A percentile compares a stretch with the other conserved stretches of the same genome.
These are phyloP conservation scores for Phycodurus eques DNA, from an alignment of 2,113 vertebrate genomes.

Conservation along the genomic window DNA sequence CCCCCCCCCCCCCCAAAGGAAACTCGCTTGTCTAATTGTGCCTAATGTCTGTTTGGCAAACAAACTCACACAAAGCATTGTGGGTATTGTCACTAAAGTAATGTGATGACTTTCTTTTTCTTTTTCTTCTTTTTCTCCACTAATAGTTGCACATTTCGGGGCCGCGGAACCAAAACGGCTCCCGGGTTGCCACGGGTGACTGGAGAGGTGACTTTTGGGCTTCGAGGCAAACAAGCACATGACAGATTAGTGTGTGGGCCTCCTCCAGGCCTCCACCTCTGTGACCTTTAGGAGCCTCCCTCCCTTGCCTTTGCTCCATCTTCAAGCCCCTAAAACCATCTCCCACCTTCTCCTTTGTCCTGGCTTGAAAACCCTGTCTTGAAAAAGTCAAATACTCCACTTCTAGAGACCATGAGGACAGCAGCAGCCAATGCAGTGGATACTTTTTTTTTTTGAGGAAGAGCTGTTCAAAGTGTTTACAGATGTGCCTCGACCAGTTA, in stretches of 20 bases:
- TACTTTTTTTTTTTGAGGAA: conserved; percentile 19
- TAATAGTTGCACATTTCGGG: conserved; percentile 56
- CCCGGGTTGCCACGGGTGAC: conserved; percentile 79
- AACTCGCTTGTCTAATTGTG: conserved; percentile 54
- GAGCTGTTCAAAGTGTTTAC: conserved; percentile 73
- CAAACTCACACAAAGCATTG: conserved; percentile 68
- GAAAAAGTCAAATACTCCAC: conserved; percentile 1
- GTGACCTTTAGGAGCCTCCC: conserved; percentile 76
- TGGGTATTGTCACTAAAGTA: conserved; percentile 63
- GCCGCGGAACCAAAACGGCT: conserved; percentile 68
- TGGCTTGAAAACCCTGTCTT: conserved; percentile 12
- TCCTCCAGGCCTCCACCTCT: conserved; percentile 78
- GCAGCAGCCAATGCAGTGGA: conserved; percentile 29
- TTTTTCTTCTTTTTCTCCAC: conserved; percentile 17
- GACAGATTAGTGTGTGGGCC: conserved; percentile 84
- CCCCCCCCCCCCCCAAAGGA: background rate
- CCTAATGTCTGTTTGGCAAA: conserved; percentile 63
- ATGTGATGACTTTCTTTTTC: conserved; percentile 60
- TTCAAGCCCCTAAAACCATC: conserved; percentile 12
- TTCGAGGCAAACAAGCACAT: conserved; percentile 82
- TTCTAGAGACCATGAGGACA: background rate
- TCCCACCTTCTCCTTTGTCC: conserved; percentile 48
- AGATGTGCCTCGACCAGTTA: conserved; percentile 84
- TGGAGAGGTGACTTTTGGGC: conserved; percentile 75
- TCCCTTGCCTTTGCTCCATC: conserved; percentile 26